These are phyloP conservation scores for Diplodus puntazzo DNA, from an alignment of 2,797 vertebrate species.

Conservation along the genomic window DNA sequence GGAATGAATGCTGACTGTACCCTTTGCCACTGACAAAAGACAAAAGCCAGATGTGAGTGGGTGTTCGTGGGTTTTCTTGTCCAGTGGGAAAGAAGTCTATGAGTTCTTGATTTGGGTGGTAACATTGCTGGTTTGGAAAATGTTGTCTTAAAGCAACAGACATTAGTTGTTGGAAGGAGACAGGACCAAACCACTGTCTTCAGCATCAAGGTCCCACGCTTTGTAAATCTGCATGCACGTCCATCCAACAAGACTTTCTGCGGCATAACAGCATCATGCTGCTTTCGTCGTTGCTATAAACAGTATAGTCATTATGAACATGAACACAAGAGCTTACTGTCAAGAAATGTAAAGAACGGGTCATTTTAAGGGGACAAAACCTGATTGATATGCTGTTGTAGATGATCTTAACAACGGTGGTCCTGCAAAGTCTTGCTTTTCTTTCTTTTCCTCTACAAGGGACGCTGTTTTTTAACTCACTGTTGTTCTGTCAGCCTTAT, in stretches of 20 bases:
- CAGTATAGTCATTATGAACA: not conserved
- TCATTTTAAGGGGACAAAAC: not conserved
- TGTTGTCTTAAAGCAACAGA: not conserved
- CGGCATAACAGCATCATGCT: not conserved
- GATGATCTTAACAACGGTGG: too few species aligned
- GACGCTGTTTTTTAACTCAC: not conserved
- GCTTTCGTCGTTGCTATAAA: not conserved
- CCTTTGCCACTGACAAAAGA: too few species aligned
- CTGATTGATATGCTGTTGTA: too few species aligned
- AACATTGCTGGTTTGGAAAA: not conserved
- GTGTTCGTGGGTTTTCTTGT: too few species aligned
- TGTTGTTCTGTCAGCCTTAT: not conserved
- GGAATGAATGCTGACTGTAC: too few species aligned
- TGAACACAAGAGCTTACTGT: not conserved
- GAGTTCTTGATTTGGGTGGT: not conserved
- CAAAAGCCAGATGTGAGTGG: too few species aligned
- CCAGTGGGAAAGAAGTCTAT: too few species aligned
- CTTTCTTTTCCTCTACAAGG: too few species aligned
- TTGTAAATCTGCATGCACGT: not conserved
- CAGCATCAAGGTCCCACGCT: not conserved
- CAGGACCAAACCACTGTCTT: not conserved
- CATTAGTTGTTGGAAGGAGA: not conserved
- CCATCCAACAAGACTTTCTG: not conserved
- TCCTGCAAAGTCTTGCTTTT: not conserved
- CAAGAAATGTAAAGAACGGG: not conserved